Evolutionary conservation across 2,888 invertebrate genomes (phyloP), one percentile per base, ranked within the genome.

Genomic region (Sisyra nigra): DNA sequence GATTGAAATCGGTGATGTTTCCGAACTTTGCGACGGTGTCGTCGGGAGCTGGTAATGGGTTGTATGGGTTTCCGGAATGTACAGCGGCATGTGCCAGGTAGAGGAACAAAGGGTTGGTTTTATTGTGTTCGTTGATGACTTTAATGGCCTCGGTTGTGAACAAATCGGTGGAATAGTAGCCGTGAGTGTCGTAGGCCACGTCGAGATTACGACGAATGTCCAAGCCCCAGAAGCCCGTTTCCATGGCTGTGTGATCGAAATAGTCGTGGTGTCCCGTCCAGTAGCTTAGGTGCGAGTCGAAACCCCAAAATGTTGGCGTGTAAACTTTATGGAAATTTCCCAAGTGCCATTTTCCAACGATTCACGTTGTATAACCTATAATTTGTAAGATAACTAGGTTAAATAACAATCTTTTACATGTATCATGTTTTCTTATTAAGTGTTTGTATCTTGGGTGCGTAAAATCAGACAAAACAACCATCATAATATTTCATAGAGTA

Each of bases 201-300:
- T 79, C 69, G 55, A 80, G 64, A 66, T 74, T 74, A 56, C 69
- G 59, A 50, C 80, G 63, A 60, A 80, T 77, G 51, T 80, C 80
- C 38, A 72, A 63, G 0, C 80, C 80, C 78, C 79, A 80, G 3
- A 17, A 36, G 2, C 54, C 54, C 14, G 57, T 63, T 59, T 87
- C 87, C 39, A 74, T 68, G 1, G 80, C 80, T 0, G 82, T 84
- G 56, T 93, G 92, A 57, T 91, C 89, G 55, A 74, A 87, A 63
- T 91, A 87, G 60, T 93, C 92, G 15, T 87, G 87, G 58, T 81
- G 84, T 0, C 92, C 92, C 0, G 82, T 80, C 82, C 88, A 89
- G 56, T 74, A 87, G 1, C 93, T 74, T 13, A 80, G 60, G 65
- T 83, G 82, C 47, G 81, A 71, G 54, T 82, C 72, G 56, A 89